A percentile compares a stretch with the other conserved stretches of the same genome.
Evolutionary conservation across 2,888 invertebrate species (phyloP).

Genomic region (Euzophera pinguis): DNA sequence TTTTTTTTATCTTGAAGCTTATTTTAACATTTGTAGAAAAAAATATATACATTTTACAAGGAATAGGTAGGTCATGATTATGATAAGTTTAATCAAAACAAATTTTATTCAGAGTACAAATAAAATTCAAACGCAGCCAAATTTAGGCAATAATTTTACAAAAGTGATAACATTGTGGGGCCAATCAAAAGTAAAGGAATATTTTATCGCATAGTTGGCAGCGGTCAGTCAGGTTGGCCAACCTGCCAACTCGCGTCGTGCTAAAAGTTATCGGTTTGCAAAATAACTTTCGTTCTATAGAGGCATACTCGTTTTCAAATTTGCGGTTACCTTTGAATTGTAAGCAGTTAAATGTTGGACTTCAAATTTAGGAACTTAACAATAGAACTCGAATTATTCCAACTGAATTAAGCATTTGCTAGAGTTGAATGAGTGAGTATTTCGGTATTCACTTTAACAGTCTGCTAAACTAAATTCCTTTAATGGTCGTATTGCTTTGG

Average conservation of each 20-base stretch:
- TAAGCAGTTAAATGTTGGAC: slow-evolving; percentile 77
- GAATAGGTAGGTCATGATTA: too few species aligned
- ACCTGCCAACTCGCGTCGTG: slow-evolving; percentile 55
- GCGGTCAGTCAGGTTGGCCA: slow-evolving; percentile 46
- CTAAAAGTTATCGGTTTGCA: slow-evolving; percentile 74
- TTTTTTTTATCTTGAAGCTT: too few species aligned
- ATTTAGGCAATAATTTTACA: not conserved
- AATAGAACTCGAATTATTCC: slow-evolving; percentile 75
- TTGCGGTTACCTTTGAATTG: slow-evolving; percentile 78
- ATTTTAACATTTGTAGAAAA: too few species aligned
- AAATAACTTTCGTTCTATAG: slow-evolving; percentile 73
- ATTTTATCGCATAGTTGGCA: slow-evolving; percentile 60
- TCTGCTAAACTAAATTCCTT: slow-evolving; percentile 64
- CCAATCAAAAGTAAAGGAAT: slow-evolving; percentile 35
- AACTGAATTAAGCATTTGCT: slow-evolving; percentile 72
- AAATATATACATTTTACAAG: too few species aligned
- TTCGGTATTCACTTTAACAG: slow-evolving; percentile 64
- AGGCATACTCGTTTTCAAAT: slow-evolving; percentile 70
- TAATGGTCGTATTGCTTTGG: slow-evolving; percentile 53
- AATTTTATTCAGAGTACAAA: not conserved
- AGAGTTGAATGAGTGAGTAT: slow-evolving; percentile 66
- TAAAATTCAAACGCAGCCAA: not conserved
- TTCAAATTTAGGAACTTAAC: slow-evolving; percentile 74
- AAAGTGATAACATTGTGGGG: slow-evolving; percentile 1
- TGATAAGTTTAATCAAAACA: too few species aligned